These are phyloP conservation scores for Drosophila setifemur DNA, from an alignment of 1,140 invertebrate species.

Conservation along the genomic window DNA sequence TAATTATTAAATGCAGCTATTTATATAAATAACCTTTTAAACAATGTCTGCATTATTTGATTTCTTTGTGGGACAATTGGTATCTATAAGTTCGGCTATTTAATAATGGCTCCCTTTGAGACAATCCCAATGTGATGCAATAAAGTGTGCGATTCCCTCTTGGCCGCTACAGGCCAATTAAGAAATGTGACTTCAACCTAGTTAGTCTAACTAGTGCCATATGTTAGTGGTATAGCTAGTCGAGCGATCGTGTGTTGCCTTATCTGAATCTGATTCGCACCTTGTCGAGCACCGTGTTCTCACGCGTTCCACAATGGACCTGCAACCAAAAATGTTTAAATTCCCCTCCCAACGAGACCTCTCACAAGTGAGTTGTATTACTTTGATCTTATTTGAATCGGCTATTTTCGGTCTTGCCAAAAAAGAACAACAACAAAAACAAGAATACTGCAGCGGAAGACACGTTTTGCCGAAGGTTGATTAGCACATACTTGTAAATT, in stretches of 20 bases:
- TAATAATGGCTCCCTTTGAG: conserved; percentile 21
- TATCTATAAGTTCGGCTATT: neutral
- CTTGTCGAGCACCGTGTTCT: conserved; percentile 40
- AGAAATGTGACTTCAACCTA: conserved; percentile 25
- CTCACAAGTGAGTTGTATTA: conserved; percentile 29
- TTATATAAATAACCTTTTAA: neutral
- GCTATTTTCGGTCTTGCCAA: conserved; percentile 9
- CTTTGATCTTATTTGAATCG: conserved; percentile 16
- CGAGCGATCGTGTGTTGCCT: conserved; percentile 30
- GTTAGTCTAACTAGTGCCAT: conserved; percentile 20
- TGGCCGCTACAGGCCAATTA: conserved; percentile 30
- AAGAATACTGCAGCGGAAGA: conserved; percentile 3
- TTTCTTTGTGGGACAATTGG: neutral
- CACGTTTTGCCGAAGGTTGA: conserved; percentile 16
- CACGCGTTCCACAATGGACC: conserved; percentile 57
- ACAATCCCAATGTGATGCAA: conserved; percentile 8
- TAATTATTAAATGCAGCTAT: conserved; percentile 8
- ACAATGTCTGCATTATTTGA: conserved; percentile 6
- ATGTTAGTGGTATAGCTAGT: neutral
- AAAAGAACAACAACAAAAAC: neutral
- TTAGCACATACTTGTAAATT: conserved; percentile 58
- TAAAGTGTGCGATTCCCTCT: neutral
- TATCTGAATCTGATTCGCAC: conserved; percentile 54
- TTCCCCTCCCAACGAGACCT: conserved; percentile 7
- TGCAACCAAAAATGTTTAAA: conserved; percentile 44